phyloP scores from a whole-genome alignment of 2,113 vertebrate genomes.

The Cyprinus carpio region DNA sequence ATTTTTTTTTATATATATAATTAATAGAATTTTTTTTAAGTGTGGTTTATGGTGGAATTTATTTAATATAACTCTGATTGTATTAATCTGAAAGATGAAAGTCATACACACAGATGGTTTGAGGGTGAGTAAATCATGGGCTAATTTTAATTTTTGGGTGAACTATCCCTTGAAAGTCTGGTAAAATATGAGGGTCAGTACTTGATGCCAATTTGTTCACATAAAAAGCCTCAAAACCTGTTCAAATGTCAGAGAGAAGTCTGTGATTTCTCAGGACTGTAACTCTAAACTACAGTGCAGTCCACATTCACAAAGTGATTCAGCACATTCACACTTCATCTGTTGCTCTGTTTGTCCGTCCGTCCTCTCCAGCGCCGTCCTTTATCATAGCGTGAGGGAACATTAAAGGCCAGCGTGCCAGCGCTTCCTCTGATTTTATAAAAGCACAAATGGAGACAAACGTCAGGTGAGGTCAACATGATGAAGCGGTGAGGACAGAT shows the following conservation, averaged over 20 bases:
- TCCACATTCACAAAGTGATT: conserved; percentile 36
- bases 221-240: no score
- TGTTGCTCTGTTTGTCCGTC: conserved; percentile 14
- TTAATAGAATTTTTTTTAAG: no score
- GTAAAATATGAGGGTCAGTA: no score
- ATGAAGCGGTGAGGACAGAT: conserved; percentile 1
- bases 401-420: conserved; percentile 53
- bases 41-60: no score
- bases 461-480: conserved; percentile 42
- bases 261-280: not conserved
- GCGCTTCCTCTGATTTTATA: not conserved
- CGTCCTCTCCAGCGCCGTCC: not conserved
- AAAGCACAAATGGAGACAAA: not conserved
- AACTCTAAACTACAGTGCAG: not conserved
- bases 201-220: no score
- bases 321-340: conserved; percentile 38
- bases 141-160: no score
- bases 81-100: no score
- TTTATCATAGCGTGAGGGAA: conserved; percentile 51
- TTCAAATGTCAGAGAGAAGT: not conserved
- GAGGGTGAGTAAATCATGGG: no score
- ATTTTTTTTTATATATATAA: no score
- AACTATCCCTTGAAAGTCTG: no score
- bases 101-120: no score
- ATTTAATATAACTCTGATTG: no score